Base-by-base conservation (phyloP, 2,888 invertebrate genomes). In the Ceraclea dissimilis region DNA sequence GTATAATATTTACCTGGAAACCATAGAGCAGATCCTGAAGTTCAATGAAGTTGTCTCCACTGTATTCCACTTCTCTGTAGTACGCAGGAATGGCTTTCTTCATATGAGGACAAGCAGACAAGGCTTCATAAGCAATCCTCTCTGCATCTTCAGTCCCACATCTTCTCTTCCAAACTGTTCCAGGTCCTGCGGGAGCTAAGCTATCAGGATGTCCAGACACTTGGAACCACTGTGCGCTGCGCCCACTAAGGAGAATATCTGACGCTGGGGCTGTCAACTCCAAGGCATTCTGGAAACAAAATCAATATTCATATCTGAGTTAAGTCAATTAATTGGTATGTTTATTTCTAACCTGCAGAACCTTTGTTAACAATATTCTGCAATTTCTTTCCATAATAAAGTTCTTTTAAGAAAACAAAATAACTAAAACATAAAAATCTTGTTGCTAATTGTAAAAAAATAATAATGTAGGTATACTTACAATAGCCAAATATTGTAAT, bases 151-250 rank as follows among this genome's bases (percentile, higher is more conserved):
- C 86, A 43, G 81, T 73, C 58, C 84, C 83, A 22, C 85, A 82
- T 49, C 90, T 85, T 63, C 92, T 86, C 73, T 96, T 96, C 86
- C 95, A 94, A 51, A 96, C 92, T 13, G 94, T 93, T 60, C 93
- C 92, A 10, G 92, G 90, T 1, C 93, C 90, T 1, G 94, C 94
- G 2, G 93, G 93, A 1, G 93, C 92, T 73, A 96, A 84, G 63
- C 92, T 90, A 61, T 94, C 93, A 56, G 89, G 88, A 74, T 96
- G 96, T 0, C 95, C 96, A 13, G 93, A 90, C 62, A 96, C 75
- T 73, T 95, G 95, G 72, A 95, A 89, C 94, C 94, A 95, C 8
- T 61, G 59, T 53, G 78, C 76, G 63, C 83, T 76, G 63, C 83
- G 79, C 62, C 86, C 86, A 68, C 87, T 88, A 63, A 93, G 73